Evolutionary conservation across 2,888 invertebrate genomes (phyloP).

Genomic region (Eilema griseolum): DNA sequence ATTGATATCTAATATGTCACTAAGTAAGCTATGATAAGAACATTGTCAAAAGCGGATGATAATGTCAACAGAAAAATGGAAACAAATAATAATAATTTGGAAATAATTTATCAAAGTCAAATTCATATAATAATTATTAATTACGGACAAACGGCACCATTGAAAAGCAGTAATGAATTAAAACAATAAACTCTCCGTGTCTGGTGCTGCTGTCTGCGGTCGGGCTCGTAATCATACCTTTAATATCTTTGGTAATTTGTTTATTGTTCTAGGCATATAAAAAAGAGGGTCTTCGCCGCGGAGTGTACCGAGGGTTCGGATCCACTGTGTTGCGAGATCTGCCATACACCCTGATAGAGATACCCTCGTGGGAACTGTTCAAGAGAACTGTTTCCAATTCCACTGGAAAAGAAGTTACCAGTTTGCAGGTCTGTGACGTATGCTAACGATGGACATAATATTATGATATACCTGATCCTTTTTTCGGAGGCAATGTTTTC

Average conservation of each 20-base stretch:
- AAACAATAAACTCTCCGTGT: too few species aligned
- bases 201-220: too few species aligned
- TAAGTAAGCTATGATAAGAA: too few species aligned
- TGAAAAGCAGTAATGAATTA: too few species aligned
- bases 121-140: too few species aligned
- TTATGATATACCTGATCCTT: not conserved
- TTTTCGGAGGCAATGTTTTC: not conserved
- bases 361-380: conserved; percentile 97
- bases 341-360: conserved; percentile 98
- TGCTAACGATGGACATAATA: not conserved
- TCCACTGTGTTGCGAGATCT: conserved; percentile 92
- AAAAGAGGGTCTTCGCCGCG: conserved; percentile 87
- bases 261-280: conserved; percentile 81
- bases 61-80: too few species aligned
- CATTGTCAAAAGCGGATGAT: too few species aligned
- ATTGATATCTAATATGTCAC: too few species aligned
- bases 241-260: not conserved
- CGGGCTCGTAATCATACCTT: too few species aligned
- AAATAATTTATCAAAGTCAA: too few species aligned
- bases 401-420: conserved; percentile 71
- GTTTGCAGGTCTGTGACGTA: conserved; percentile 9
- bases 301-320: conserved; percentile 92
- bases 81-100: too few species aligned
- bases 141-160: too few species aligned
- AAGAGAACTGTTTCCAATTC: conserved; percentile 84